Base-by-base conservation (phyloP, 2,797 vertebrate species). In the Sebastes nivosus region DNA sequence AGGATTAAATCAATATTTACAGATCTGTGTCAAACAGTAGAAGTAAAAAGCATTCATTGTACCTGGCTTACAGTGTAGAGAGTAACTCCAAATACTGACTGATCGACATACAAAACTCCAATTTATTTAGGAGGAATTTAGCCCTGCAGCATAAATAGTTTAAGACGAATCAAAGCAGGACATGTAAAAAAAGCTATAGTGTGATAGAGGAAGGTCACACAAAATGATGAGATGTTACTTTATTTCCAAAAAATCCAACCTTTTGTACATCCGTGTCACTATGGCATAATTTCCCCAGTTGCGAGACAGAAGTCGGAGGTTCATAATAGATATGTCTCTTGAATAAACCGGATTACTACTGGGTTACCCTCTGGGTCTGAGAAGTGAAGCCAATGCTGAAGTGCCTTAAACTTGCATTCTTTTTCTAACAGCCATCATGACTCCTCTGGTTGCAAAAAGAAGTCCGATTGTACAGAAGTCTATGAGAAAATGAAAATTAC, bases 1-100 rank as follows among this genome's bases (percentile, higher is more conserved):
- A 46, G 68, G 50, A 25, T 57, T 54, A 50, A 80, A 65, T 78
- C 50, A 67, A 36, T 75, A 64, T 80, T 74, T 64, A 70, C 34
- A 61, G 55, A 81, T 73, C 46, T 25, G 38, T 32, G 69, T 72
- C 72, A 75, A 34, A 57, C n/a, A 29, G 27, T 5, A 16, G 54
- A 3, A 50, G 72, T 66, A 64, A 76, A 79, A 65, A n/a, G 10
- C 27, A 78, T 59, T 67, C 58, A 76, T 80, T 52, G 38, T 9
- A 30, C 25, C 24, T 59, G 24, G 36, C 64, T 66, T 46, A 57
- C 55, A 29, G 52, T 20, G 12, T 1, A 65, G 8, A 22, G 55
- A 46, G 42, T 18, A 50, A 50, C 55, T 54, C 61, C 22, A 64
- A 38, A 30, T n/a, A 29, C 22, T 34, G 30, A 71, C 75, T 18